Evolutionary conservation across 1,140 invertebrate species (phyloP), one percentile per base, ranked within the genome.

Genomic region (Thrips palmi): DNA sequence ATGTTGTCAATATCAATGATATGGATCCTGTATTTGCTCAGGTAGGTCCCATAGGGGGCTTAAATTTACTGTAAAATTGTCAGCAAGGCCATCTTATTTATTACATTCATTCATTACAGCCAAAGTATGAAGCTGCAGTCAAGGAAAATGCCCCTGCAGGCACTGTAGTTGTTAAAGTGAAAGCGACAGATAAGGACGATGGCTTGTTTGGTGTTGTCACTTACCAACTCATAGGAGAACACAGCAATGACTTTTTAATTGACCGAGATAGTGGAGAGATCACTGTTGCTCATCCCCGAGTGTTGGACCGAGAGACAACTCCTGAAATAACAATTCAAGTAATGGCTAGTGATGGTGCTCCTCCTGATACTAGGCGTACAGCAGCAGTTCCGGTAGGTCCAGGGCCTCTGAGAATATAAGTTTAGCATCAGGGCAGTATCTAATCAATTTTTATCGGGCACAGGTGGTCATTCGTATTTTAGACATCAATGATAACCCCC

Each of bases 1-100:
- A 74, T 25, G 68, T 93, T 10, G 64, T 75, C 15, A 91, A 91
- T 51, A 67, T 86, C 1, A 93, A 93, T 49, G 86, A 92, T 50
- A 80, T 85, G 48, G 70, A 74, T 53, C 87, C 87, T 0, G 62
- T 70, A 25, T 93, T 91, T 50, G 61, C 65, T 11, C 55, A 66
- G 34, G 57, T 57, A 47, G 40, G 15, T 38, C 14, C 23, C 10
- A n/a, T n/a, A 10, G n/a, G 8, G 6, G n/a, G 19, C 11, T 36
- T 19, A 22, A 24, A 24, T 8, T 37, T 44, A 43, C 5, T 31
- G 39, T 40, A 12, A 11, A 6, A 5, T 31, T 39, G 5, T 33
- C 12, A n/a, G n/a, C 5, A 28, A n/a, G 18, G 19, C 19, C 7
- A 40, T 23, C 43, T 25, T 30, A 11, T 19, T 2, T 8, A 37